These are phyloP conservation scores for Gnathonemus echidnorhynchus DNA, from an alignment of 2,113 vertebrate genomes.

Conservation along the genomic window DNA sequence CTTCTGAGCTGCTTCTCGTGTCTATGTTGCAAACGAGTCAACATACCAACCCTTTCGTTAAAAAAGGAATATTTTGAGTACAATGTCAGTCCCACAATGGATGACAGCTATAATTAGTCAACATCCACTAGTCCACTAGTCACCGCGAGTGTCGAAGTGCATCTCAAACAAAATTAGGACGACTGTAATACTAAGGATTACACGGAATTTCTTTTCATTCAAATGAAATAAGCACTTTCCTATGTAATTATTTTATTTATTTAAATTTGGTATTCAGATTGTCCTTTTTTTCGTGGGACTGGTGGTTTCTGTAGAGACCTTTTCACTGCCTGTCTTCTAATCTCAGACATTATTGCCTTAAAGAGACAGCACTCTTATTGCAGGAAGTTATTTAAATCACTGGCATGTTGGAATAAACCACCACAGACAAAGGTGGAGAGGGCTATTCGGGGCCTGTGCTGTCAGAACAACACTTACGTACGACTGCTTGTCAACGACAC, in stretches of 20 bases:
- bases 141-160: not conserved
- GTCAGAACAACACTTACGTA: not conserved
- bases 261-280: not conserved
- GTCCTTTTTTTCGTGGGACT: not conserved
- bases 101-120: not conserved
- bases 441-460: not conserved
- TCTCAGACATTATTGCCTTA: not conserved
- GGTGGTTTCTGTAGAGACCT: conserved; percentile 10
- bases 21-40: not conserved
- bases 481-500: not conserved
- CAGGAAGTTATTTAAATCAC: not conserved
- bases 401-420: not conserved
- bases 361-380: conserved; percentile 7
- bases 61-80: not conserved
- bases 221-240: not conserved
- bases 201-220: not conserved
- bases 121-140: not conserved
- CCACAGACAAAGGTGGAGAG: not conserved
- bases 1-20: not conserved
- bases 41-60: not conserved
- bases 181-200: not conserved
- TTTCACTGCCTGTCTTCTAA: not conserved
- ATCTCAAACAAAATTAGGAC: not conserved
- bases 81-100: not conserved
- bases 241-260: not conserved